Conservation (phyloP, 2,113 vertebrate species). For the Colossoma macropomum region DNA sequence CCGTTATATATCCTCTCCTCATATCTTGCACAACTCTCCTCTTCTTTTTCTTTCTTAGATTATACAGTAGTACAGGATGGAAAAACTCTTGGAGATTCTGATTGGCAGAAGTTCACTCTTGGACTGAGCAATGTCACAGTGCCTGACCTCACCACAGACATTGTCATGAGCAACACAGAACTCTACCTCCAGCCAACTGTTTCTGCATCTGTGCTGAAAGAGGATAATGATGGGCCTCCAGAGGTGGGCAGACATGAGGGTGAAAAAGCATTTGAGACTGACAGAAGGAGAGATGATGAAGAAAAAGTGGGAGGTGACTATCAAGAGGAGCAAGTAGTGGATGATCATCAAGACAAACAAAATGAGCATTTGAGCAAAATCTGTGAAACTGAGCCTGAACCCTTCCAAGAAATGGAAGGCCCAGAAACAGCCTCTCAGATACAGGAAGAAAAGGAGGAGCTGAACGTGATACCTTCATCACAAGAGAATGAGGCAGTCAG, state of each 20-base stretch:
- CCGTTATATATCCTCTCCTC: neutral
- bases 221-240: constrained; percentile 48
- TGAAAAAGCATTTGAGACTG: neutral
- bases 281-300: constrained; percentile 8
- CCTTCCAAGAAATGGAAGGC: constrained; percentile 2
- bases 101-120: constrained; percentile 65
- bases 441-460: neutral
- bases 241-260: constrained; percentile 6
- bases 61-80: neutral
- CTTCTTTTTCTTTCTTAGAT: constrained; percentile 51
- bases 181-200: constrained; percentile 62
- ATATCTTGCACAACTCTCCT: neutral
- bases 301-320: neutral
- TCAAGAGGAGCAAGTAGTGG: neutral
- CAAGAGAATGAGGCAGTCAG: constrained; percentile 15
- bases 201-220: constrained; percentile 21
- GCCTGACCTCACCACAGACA: constrained; percentile 65
- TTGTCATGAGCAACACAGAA: constrained; percentile 66
- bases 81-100: constrained; percentile 47
- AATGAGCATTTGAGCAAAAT: neutral
- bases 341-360: neutral
- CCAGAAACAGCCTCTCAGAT: neutral
- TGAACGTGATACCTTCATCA: constrained; percentile 15
- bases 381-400: constrained; percentile 16
- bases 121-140: constrained; percentile 61